phyloP scores from a whole-genome alignment of 2,888 invertebrate genomes.

The Mactromeris polynyma region DNA sequence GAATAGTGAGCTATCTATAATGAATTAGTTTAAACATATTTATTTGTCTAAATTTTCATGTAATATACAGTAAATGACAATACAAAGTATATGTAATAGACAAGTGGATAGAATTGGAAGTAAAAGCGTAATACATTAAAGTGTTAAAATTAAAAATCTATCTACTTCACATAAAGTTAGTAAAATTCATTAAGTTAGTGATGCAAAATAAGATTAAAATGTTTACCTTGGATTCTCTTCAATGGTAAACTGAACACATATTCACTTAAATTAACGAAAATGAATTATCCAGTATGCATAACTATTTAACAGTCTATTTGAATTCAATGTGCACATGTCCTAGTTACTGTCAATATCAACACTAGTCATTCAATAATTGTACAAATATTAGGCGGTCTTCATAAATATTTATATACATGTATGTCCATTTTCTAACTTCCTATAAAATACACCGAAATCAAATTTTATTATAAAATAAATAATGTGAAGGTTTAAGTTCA shows the following conservation, averaged over 20 bases:
- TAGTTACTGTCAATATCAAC: background rate
- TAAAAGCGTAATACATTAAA: background rate
- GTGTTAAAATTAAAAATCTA: too few relatives aligned
- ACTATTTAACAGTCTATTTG: background rate
- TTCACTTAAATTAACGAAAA: background rate
- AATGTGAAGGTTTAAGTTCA: background rate
- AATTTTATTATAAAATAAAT: background rate
- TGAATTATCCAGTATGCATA: background rate
- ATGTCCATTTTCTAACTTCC: background rate
- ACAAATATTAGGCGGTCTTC: background rate
- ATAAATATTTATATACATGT: background rate
- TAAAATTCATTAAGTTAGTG: too few relatives aligned
- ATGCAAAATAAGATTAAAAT: background rate
- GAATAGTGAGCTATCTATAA: too few relatives aligned
- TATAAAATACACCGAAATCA: background rate
- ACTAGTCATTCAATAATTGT: background rate
- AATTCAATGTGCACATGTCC: background rate
- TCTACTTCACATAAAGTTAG: too few relatives aligned
- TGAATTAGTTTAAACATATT: too few relatives aligned
- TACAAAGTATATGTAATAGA: too few relatives aligned
- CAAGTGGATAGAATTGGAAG: too few relatives aligned
- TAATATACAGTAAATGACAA: too few relatives aligned
- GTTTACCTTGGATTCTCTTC: background rate
- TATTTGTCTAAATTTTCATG: too few relatives aligned
- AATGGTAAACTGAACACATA: background rate